A percentile compares a stretch with the other conserved stretches of the same genome.
These are phyloP conservation scores for Pharmacophagus antenor DNA, from an alignment of 2,888 invertebrate species.

Conservation along the genomic window DNA sequence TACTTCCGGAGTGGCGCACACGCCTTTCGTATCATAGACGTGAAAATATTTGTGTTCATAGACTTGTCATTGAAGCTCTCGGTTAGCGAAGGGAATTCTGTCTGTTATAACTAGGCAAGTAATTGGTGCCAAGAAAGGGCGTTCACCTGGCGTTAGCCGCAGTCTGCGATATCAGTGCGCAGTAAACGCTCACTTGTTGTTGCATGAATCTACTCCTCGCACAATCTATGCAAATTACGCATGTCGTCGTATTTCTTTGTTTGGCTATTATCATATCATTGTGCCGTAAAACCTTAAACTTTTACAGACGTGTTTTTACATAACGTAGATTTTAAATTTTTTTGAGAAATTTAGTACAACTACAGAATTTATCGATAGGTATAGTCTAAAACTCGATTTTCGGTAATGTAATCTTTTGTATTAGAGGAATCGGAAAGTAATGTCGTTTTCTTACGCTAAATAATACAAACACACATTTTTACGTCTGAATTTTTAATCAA, in stretches of 20 bases:
- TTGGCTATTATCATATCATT: constrained; percentile 4
- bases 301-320: too few relatives aligned
- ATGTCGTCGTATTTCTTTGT: constrained; percentile 33
- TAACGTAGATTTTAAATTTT: too few relatives aligned
- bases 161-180: constrained; percentile 37
- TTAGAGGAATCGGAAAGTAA: too few relatives aligned
- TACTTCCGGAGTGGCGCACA: constrained; percentile 22
- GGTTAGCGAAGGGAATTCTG: constrained; percentile 38
- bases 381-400: too few relatives aligned
- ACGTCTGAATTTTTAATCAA: too few relatives aligned
- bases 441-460: too few relatives aligned
- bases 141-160: constrained; percentile 69
- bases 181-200: constrained; percentile 2
- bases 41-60: constrained; percentile 25
- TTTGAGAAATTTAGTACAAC: too few relatives aligned
- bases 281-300: background rate
- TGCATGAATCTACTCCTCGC: constrained; percentile 46
- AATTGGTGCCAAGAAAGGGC: constrained; percentile 68
- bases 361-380: too few relatives aligned
- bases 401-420: too few relatives aligned
- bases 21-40: constrained; percentile 18
- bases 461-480: too few relatives aligned
- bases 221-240: constrained; percentile 65
- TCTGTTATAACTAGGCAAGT: constrained; percentile 41
- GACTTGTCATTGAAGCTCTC: constrained; percentile 24